phyloP scores from a whole-genome alignment of 2,113 vertebrate species.

The Aptenodytes patagonicus region DNA sequence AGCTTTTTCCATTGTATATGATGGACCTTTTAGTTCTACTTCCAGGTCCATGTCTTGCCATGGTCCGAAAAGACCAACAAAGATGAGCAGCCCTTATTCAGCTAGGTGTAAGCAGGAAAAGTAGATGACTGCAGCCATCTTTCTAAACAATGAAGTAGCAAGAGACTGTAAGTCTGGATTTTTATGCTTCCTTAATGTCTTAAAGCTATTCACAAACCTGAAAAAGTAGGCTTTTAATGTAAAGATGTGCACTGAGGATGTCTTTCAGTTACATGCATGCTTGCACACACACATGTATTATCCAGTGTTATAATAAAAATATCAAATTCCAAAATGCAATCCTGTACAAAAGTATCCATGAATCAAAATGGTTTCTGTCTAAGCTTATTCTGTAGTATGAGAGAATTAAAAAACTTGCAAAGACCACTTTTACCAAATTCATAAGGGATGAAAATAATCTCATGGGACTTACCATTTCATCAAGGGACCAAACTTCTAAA shows the following conservation, averaged over 20 bases:
- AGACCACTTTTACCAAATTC: neutral
- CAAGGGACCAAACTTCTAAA: neutral
- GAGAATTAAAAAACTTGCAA: neutral
- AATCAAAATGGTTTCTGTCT: neutral
- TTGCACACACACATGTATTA: neutral
- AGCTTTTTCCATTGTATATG: neutral
- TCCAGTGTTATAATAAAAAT: neutral
- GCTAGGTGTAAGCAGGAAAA: neutral
- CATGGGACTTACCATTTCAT: neutral
- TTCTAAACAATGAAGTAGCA: neutral
- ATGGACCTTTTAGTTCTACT: neutral
- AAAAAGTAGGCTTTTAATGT: neutral
- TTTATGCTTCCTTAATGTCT: neutral
- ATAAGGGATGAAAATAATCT: neutral
- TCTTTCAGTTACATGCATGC: neutral
- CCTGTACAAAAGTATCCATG: neutral
- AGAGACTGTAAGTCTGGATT: neutral
- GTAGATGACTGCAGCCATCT: neutral
- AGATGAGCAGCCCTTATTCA: neutral
- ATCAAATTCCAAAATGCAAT: neutral
- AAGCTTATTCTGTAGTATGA: neutral
- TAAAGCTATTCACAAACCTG: neutral
- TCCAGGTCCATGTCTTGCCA: neutral
- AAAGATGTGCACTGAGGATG: neutral
- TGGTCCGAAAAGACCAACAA: neutral